Evolutionary conservation across 1,140 invertebrate species (phyloP), one percentile per base, ranked within the genome.

Genomic region (Acromyrmex heyeri): DNA sequence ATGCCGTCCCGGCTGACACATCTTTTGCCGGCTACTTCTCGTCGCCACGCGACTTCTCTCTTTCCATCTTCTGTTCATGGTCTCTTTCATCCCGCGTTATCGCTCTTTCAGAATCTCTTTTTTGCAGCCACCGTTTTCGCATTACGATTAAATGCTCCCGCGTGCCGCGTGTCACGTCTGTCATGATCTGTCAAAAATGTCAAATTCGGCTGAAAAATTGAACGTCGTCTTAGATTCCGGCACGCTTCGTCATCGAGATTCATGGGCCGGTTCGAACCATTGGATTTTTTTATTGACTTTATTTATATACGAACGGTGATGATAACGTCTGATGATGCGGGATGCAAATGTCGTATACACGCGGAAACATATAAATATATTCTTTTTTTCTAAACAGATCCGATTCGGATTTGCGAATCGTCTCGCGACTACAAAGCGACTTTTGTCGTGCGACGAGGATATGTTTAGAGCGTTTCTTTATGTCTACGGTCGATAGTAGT

Each of bases 11-110:
- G 34, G 30, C 34, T 79, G 59, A 65, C 50, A 61, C 73, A 6
- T 64, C 73, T 27, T 86, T 34, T 34, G 50, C 64, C 75, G 73
- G 59, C 75, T 34, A 5, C 34, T 65, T n/a, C 24, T 48, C 50
- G 30, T 55, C 16, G 3, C 16, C 64, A 50, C 30, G 16, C 30
- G 34, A 8, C 24, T n/a, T 44, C 27, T 38, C 38, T 16, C 14
- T 73, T 0, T 12, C 44, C 10, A 5, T 50, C n/a, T 77, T 44
- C 38, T 44, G 8, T 44, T 8, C 8, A 12, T 70, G 44, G 7
- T 73, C 57, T 81, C n/a, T 27, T 21, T 16, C 12, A 18, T 21
- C 48, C 24, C 34, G 50, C 50, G 53, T 72, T 82, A 82, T 82
- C 55, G 38, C 34, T 61, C n/a, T 27, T 38, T 24, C 38, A 53